Evolutionary conservation across 2,888 invertebrate species (phyloP).

Genomic region (Athalia cordata): DNA sequence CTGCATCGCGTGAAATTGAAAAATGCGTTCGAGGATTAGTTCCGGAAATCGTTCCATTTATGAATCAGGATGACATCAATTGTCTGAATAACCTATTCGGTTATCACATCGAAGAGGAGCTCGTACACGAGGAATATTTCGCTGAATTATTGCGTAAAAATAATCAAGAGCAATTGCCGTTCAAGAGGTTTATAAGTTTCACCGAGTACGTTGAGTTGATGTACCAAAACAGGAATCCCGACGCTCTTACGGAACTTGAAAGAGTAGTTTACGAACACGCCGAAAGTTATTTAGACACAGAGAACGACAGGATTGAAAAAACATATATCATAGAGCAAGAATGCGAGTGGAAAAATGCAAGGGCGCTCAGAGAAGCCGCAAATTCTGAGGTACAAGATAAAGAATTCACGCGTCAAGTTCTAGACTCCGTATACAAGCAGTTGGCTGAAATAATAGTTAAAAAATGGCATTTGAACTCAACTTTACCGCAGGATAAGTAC

Average conservation of each 20-base stretch:
- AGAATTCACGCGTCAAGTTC: conserved; percentile 10
- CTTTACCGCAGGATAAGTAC: conserved; percentile 13
- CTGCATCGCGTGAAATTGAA: conserved; percentile 9
- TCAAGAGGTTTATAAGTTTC: conserved; percentile 22
- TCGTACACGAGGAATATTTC: conserved; percentile 11
- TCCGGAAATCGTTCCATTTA: conserved; percentile 12
- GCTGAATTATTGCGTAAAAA: background rate
- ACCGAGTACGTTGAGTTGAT: background rate
- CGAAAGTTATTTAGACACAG: conserved; percentile 5
- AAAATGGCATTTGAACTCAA: background rate
- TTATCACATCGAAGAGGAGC: conserved; percentile 14
- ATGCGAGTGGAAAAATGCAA: conserved; percentile 32
- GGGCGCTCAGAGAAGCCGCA: background rate
- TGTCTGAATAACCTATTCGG: conserved; percentile 22
- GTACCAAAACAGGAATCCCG: conserved; percentile 34
- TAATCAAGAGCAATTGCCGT: conserved; percentile 6
- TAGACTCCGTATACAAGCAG: conserved; percentile 15
- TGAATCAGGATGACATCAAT: conserved; percentile 23
- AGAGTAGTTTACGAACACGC: conserved; percentile 18
- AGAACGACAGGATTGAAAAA: conserved; percentile 3
- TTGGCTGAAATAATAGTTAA: conserved; percentile 1
- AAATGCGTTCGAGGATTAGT: conserved; percentile 14
- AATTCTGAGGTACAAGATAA: background rate
- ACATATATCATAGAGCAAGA: conserved; percentile 18
- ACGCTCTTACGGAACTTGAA: background rate